phyloP scores from a whole-genome alignment of 2,797 vertebrate genomes.

The Botia almorhae region DNA sequence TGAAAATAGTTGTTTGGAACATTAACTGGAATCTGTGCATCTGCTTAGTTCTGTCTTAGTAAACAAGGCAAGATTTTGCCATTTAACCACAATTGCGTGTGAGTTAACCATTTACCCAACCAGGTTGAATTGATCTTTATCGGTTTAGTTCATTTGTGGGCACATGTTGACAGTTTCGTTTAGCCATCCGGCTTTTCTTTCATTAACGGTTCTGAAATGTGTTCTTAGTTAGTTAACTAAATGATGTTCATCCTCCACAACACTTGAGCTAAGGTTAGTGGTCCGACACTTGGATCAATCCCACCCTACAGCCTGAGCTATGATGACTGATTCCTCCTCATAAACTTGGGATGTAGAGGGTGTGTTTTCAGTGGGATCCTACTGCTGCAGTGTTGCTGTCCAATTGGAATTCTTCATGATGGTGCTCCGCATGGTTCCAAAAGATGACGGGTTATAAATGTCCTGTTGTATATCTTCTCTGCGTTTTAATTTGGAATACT shows the following conservation, averaged over 20 bases:
- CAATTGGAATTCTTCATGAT: conserved; percentile 67
- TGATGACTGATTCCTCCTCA: conserved; percentile 68
- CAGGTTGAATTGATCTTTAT: conserved; percentile 47
- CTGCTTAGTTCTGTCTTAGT: conserved; percentile 1
- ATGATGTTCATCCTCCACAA: conserved; percentile 78
- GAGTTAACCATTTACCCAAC: conserved; percentile 59
- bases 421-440: conserved; percentile 63
- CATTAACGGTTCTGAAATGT: conserved; percentile 58
- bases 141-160: neutral
- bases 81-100: conserved; percentile 40
- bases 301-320: conserved; percentile 76
- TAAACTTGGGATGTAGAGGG: conserved; percentile 25
- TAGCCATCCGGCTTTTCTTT: conserved; percentile 53
- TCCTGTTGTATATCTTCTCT: conserved; percentile 57
- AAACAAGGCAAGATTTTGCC: conserved; percentile 53
- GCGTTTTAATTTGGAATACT: conserved; percentile 46
- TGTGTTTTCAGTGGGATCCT: conserved; percentile 66
- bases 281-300: conserved; percentile 53
- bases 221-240: conserved; percentile 55
- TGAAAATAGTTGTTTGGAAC: neutral
- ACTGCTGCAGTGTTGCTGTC: conserved; percentile 60
- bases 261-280: conserved; percentile 83
- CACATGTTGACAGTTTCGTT: conserved; percentile 13
- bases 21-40: neutral
- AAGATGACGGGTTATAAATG: conserved; percentile 57